Conservation (phyloP, 2,113 vertebrate species). For the Ophthalmolycus amberensis region DNA sequence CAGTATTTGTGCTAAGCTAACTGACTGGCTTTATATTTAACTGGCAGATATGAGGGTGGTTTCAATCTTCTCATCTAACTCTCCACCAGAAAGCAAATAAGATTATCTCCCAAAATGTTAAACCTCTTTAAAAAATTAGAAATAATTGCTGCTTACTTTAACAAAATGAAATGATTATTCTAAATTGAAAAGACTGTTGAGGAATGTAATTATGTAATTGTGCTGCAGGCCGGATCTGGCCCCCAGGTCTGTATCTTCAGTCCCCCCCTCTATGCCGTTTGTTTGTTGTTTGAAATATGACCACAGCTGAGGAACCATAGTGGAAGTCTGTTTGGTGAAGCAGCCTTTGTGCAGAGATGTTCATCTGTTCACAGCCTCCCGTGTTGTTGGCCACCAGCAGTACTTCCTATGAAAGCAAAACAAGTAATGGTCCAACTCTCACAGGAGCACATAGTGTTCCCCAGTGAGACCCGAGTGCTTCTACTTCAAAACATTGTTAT, state of each 20-base stretch:
- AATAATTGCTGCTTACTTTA: not conserved
- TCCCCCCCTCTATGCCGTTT: not conserved
- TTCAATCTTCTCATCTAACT: not conserved
- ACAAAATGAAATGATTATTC: not conserved
- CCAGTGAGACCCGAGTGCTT: slow-evolving; percentile 11
- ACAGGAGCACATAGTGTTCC: slow-evolving; percentile 20
- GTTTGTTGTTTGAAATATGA: not conserved
- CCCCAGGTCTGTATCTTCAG: not conserved
- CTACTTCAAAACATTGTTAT: slow-evolving; percentile 31
- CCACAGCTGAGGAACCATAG: not conserved
- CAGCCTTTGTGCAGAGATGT: not conserved
- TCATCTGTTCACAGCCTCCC: slow-evolving; percentile 17
- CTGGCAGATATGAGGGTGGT: not conserved
- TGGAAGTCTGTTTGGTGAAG: not conserved
- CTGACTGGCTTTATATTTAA: not conserved
- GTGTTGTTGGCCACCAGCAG: slow-evolving; percentile 19
- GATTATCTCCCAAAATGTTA: not conserved
- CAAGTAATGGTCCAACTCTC: slow-evolving; percentile 45
- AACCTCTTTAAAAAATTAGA: not conserved
- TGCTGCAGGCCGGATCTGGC: not conserved
- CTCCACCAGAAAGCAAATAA: not conserved
- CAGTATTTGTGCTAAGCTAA: no score
- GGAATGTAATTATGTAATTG: no score
- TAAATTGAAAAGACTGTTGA: not conserved
- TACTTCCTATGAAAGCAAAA: slow-evolving; percentile 45